Evolutionary conservation across 2,797 vertebrate species (phyloP), one percentile per base, ranked within the genome.

Genomic region (Onychomys arenicola): DNA sequence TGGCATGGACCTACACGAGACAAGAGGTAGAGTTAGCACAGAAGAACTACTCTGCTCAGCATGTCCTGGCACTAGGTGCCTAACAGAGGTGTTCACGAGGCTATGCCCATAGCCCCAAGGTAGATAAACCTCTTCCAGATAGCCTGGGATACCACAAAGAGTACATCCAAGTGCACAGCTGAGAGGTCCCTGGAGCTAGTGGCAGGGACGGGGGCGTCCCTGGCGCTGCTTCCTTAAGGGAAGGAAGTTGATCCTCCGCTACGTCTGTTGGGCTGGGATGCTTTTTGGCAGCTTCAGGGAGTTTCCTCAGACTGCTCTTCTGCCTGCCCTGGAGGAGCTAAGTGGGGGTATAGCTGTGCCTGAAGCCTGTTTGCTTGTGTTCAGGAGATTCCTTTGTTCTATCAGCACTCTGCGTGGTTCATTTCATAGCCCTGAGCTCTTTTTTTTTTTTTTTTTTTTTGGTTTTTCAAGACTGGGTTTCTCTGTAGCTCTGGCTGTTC

Each of bases 231-330:
- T 88, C 84, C 85, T 81, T 40, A 32, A 37, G 34, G 90, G 90
- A 95, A 93, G 76, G 71, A 93, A 90, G 85, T 59, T 7, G 1
- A 65, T 92, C 52, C 84, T 93, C 67, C 19, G 37, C 43, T 37
- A 17, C 13, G 78, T 96, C 81, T 94, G 85, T n/a, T 21, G 71
- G 88, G 52, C 75, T 75, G 57, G 63, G 75, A 25, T 78, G 43
- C 84, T 90, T 76, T 71, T 89, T 84, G 81, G 88, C 90, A 94
- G 96, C 90, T 63, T 52, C 0, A 5, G 40, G 84, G 49, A 78
- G 16, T 25, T 95, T 81, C 88, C 49, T 91, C 2, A 0, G 40
- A 37, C 46, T 94, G 80, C 89, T 94, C 71, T 29, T 67, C 12
- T 89, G 80, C 81, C 76, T 3, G 78, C 76, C 69, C 86, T 17